Evolutionary conservation across 2,113 vertebrate species (phyloP).

Genomic region (Balaeniceps rex): DNA sequence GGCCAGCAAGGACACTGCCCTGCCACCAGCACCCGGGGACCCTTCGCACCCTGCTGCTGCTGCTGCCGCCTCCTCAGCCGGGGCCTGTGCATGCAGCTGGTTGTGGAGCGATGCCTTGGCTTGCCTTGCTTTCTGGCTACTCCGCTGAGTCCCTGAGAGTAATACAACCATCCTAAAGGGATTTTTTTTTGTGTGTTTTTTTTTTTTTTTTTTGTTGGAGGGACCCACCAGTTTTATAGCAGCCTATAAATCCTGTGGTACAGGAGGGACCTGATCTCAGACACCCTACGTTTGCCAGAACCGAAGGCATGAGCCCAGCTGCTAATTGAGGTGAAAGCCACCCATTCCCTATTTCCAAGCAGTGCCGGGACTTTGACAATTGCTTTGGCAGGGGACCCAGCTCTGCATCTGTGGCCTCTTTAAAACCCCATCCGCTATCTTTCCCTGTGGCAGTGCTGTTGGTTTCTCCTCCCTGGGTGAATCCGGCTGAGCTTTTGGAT

Average conservation of each 20-base stretch:
- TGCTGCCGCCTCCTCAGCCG: background rate
- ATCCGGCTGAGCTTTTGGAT: background rate
- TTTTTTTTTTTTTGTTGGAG: accelerated
- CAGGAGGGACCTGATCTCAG: background rate
- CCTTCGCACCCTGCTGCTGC: background rate
- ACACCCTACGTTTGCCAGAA: background rate
- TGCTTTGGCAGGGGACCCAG: background rate
- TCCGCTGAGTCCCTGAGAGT: background rate
- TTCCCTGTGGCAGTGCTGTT: background rate
- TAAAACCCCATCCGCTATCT: accelerated
- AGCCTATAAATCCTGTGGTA: background rate
- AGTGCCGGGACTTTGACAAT: background rate
- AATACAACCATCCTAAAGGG: background rate
- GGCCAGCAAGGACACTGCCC: background rate
- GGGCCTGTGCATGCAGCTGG: accelerated
- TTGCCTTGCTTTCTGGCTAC: background rate
- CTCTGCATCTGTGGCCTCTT: background rate
- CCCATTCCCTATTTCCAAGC: background rate
- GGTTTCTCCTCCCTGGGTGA: background rate
- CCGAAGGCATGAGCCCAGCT: background rate
- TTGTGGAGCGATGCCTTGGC: background rate
- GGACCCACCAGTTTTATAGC: background rate
- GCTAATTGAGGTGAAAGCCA: background rate
- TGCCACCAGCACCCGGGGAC: background rate
- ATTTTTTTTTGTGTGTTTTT: background rate